Conservation (phyloP, 2,113 vertebrate genomes). For the Willisornis vidua region DNA sequence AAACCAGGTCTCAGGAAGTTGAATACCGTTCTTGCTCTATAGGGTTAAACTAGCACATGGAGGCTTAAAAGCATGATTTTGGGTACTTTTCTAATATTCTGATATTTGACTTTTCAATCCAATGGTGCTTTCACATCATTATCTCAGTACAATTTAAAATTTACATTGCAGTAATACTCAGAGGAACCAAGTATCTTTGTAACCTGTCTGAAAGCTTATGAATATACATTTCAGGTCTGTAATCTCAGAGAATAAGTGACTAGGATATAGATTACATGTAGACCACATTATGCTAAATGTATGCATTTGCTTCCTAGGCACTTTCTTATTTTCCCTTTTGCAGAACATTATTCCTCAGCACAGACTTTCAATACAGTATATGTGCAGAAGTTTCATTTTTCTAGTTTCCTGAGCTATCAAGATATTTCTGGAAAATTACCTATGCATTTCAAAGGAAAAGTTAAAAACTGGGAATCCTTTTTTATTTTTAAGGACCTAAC, state of each 20-base stretch:
- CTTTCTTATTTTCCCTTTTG: neutral
- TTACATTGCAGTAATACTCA: neutral
- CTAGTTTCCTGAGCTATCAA: neutral
- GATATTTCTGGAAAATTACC: neutral
- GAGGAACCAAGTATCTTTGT: neutral
- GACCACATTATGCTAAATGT: neutral
- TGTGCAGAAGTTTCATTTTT: neutral
- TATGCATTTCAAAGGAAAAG: neutral
- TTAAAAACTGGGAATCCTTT: neutral
- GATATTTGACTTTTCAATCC: neutral
- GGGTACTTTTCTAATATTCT: neutral
- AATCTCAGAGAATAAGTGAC: neutral
- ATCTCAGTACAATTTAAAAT: neutral
- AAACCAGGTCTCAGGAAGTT: neutral
- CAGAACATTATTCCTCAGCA: neutral
- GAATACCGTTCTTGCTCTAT: neutral
- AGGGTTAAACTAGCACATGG: neutral
- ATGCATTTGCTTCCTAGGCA: neutral
- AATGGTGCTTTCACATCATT: neutral
- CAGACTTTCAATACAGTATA: neutral
- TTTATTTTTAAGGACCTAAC: neutral
- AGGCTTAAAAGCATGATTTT: neutral
- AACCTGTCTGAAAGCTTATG: slow-evolving; percentile 5
- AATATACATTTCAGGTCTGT: slow-evolving; percentile 20
- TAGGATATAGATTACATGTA: neutral